Base-by-base conservation (phyloP, 2,113 vertebrate species). In the Microcebus lehilahytsara region DNA sequence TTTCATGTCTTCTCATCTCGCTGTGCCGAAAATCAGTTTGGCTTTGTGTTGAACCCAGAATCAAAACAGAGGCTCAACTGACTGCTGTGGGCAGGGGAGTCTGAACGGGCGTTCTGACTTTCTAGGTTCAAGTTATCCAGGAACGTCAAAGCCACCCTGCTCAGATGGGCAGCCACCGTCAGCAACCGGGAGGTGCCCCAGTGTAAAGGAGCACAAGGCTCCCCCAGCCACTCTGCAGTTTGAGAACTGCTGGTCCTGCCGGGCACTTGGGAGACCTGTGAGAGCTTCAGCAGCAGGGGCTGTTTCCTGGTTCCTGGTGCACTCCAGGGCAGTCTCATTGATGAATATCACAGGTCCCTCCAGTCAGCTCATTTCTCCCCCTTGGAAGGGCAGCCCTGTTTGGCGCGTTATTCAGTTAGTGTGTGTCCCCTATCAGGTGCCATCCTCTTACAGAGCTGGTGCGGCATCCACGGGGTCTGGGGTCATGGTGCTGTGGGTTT, bases 321-420 rank as follows among this genome's bases (percentile, higher is more conserved):
- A 30, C 30, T 51, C 42, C 27, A 22, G 46, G 12, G 49, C 9
- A 22, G 13, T 17, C 80, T 34, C 34, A 37, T 78, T 75, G 37
- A 62, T 91, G 81, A 51, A 53, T 19, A 71, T 40, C 46, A 49
- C 34, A 42, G 86, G 60, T 14, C 3, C 27, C 64, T 32, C 64
- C 6, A 34, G 34, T 66, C 1, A 0, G 27, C 10, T 34, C 10
- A 3, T 37, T 16, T 20, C 51, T 64, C 19, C 20, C 27, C 77
- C 85, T 30, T 22, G 10, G 17, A 58, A 60, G 58, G 9, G 32
- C 5, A 34, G 5, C 46, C 1, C 0, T 4, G 10, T 13, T 56
- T 7, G 2, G 16, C 25, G 16, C 32, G 32, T 49, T 37, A 9
- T 1, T 4, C 3, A 3, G 40, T 34, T 60, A 32, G 37, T 17